phyloP scores from a whole-genome alignment of 2,888 invertebrate species.

The Crematogaster levior region DNA sequence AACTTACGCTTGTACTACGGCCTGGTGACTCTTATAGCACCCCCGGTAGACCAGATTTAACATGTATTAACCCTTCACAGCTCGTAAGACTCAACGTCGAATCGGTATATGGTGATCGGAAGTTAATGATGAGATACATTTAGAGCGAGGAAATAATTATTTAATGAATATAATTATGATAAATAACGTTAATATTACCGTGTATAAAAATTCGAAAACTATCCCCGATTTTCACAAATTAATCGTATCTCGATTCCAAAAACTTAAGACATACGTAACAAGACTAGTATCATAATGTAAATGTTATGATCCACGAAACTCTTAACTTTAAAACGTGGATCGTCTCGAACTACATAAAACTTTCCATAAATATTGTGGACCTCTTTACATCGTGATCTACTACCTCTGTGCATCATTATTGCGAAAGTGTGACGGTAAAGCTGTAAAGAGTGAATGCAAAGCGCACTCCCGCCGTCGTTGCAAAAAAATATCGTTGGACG shows the following conservation, averaged over 20 bases:
- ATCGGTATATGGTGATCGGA: slow-evolving; percentile 43
- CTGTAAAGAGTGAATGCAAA: slow-evolving; percentile 43
- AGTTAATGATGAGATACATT: slow-evolving; percentile 37
- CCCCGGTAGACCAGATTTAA: slow-evolving; percentile 38
- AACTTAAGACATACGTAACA: slow-evolving; percentile 34
- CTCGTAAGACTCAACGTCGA: slow-evolving; percentile 36
- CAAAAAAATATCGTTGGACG: slow-evolving; percentile 55
- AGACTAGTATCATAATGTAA: slow-evolving; percentile 39
- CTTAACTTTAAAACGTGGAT: slow-evolving; percentile 9
- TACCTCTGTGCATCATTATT: slow-evolving; percentile 29
- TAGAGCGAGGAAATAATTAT: slow-evolving; percentile 25
- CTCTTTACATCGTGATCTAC: slow-evolving; percentile 21
- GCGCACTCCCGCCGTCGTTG: slow-evolving; percentile 43
- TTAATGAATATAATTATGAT: background rate
- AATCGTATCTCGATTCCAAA: slow-evolving; percentile 31
- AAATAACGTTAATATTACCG: slow-evolving; percentile 6
- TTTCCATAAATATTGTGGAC: slow-evolving; percentile 26
- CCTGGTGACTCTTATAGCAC: slow-evolving; percentile 55
- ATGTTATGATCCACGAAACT: slow-evolving; percentile 27
- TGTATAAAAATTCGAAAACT: slow-evolving; percentile 18
- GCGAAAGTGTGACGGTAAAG: slow-evolving; percentile 29
- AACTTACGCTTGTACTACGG: slow-evolving; percentile 65
- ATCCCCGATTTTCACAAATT: background rate
- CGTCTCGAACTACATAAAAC: background rate
- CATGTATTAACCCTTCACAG: slow-evolving; percentile 45